Evolutionary conservation across 2,888 invertebrate genomes (phyloP), one percentile per base, ranked within the genome.

Genomic region (Tiphia femorata): DNA sequence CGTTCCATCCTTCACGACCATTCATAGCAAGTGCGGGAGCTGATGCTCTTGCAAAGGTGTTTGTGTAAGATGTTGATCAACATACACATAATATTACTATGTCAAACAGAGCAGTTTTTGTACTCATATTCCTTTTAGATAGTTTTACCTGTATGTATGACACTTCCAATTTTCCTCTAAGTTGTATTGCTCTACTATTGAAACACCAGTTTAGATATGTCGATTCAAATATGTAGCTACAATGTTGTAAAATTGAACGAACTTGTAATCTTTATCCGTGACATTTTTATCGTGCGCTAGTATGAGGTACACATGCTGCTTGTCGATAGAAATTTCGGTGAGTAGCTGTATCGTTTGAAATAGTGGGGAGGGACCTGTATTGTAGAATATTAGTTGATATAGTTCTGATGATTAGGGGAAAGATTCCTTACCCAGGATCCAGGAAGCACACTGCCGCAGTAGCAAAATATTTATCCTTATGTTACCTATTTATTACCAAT

Each of bases 21-120:
- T 97, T 95, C 86, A 98, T 99, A 83, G 99, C 98, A 70, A 97
- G 97, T 86, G 98, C 98, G 68, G 98, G 99, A 76, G 98, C 99
- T 70, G 99, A 99, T 87, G 97, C 96, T 58, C 90, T 99, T 82
- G 98, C 97, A 82, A 99, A 99, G 88, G 98, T 99, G 84, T 99
- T 97, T 88, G 95, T 96, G 84, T 96, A 77, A 83, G 57, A 58
- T 64, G 67, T 64, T 67, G 65, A 67, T 55, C 57, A 54, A 63
- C 62, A 58, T 67, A 69, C 62, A 69, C 66, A 64, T 67, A n/a
- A n/a, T 69, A 73, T 69, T 69, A 73, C 58, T 66, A 60, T 51
- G 56, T 59, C 62, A 58, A 51, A 53, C 23, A 54, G 48, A 67
- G 59, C 68, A 70, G 78, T 80, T 82, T 82, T 83, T 82, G 76